Base-by-base conservation (phyloP, 2,797 vertebrate genomes). In the Myotis daubentonii region DNA sequence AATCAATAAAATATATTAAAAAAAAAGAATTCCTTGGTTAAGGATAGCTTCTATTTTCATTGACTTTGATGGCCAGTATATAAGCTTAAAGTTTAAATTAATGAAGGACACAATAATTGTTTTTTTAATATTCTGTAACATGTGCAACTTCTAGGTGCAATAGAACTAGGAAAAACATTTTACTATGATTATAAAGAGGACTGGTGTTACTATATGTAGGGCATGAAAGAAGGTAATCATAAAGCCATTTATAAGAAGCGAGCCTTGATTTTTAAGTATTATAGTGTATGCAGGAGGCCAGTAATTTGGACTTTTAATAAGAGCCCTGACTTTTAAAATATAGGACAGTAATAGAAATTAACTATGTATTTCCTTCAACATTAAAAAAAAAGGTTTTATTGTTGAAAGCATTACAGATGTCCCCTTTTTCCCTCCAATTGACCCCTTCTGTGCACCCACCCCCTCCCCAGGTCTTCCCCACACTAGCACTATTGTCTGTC, bases 211-310 rank as follows among this genome's bases (percentile, higher is more conserved):
- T 75, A 19, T 66, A 51, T 89, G 38, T 74, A 30, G 33, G 36
- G 23, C 62, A 72, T 81, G 38, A 94, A 93, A 87, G 49, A 81
- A 57, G 89, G 22, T 94, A 66, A 89, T 89, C 57, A 89, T 90
- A 66, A 84, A 94, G 30, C 9, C 28, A 68, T 91, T 92, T 30
- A 71, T 57, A 62, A 94, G n/a, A 93, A 95, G 44, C 75, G 79
- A 96, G 72, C 22, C 57, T 66, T 80, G 12, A 13, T 94, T 94
- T 91, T 65, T 86, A 90, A 90, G 47, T 44, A 51, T 66, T 22
- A 85, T 65, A 57, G 25, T 3, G 3, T 70, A 91, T 19, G 36
- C 38, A 75, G 33, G 65, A 93, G 17, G 17, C n/a, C 53, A 80
- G 12, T 79, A 41, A 79, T 92, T 90, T 94, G 23, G n/a, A 79